phyloP scores from a whole-genome alignment of 2,888 invertebrate species.

The Drosophila prostipennis region DNA sequence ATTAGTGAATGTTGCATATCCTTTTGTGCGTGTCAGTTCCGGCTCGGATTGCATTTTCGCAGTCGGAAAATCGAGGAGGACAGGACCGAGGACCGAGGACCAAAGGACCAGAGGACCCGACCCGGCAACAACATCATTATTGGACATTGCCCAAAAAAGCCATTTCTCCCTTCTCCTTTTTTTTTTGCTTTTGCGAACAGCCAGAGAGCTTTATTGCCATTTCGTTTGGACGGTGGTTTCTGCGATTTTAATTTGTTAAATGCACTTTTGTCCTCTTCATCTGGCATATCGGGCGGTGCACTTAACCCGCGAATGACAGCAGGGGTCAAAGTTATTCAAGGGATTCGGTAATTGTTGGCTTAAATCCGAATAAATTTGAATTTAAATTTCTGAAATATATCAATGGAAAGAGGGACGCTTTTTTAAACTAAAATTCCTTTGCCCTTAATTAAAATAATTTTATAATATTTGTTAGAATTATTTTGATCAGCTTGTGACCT shows the following conservation, averaged over 20 bases:
- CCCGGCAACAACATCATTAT: constrained; percentile 34
- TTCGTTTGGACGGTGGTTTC: constrained; percentile 46
- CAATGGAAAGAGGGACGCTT: no score
- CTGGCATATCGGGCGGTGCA: constrained; percentile 15
- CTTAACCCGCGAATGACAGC: constrained; percentile 30
- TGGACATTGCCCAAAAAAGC: constrained; percentile 22
- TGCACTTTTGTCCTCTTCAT: constrained; percentile 70
- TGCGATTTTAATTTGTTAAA: constrained; percentile 77
- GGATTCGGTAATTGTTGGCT: constrained; percentile 21
- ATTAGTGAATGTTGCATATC: constrained; percentile 78
- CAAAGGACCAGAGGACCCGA: neutral
- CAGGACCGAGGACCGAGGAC: neutral
- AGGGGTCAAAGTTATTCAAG: constrained; percentile 10
- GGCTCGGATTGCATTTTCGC: constrained; percentile 64
- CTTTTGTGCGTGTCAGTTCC: constrained; percentile 79
- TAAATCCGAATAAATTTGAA: constrained; percentile 7
- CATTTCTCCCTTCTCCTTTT: neutral
- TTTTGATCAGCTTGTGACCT: constrained; percentile 6
- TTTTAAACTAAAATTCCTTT: neutral
- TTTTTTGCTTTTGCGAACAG: neutral
- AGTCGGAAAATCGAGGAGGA: constrained; percentile 24
- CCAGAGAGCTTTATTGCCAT: constrained; percentile 63
- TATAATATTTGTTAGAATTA: neutral
- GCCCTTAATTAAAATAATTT: neutral
- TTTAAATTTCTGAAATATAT: neutral